phyloP scores from a whole-genome alignment of 2,797 vertebrate genomes.

The Cottoperca gobio region DNA sequence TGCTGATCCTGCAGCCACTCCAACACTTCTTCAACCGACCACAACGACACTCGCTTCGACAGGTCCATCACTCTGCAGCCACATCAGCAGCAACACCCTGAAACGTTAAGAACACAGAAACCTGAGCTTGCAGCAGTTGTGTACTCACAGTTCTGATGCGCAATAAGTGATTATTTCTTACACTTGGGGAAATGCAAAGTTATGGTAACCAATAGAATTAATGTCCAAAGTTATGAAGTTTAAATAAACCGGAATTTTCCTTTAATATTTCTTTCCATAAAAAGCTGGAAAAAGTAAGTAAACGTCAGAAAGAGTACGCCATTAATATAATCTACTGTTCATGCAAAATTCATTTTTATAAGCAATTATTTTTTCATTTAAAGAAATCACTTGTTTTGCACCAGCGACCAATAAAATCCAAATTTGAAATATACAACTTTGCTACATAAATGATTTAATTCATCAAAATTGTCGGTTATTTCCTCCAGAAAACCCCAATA shows the following conservation, averaged over 20 bases:
- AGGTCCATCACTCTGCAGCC: slow-evolving; percentile 46
- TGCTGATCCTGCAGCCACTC: slow-evolving; percentile 69
- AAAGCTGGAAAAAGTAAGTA: no score
- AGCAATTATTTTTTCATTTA: background rate
- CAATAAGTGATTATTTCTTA: no score
- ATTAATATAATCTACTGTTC: background rate
- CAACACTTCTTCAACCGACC: slow-evolving; percentile 76
- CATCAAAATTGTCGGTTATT: no score
- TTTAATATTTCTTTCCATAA: background rate
- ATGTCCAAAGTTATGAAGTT: background rate
- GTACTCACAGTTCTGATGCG: background rate
- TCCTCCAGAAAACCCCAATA: background rate
- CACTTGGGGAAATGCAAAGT: background rate
- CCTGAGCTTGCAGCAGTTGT: background rate
- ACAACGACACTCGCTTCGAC: slow-evolving; percentile 61
- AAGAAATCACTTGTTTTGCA: background rate
- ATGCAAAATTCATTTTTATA: no score
- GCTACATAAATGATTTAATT: no score
- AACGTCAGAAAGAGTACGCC: no score
- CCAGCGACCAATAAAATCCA: no score
- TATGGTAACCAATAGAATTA: background rate
- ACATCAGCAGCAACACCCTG: slow-evolving; percentile 13
- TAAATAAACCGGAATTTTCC: background rate
- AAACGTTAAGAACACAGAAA: background rate
- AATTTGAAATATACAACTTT: no score